phyloP scores from a whole-genome alignment of 2,797 vertebrate species.

The Gila robusta region DNA sequence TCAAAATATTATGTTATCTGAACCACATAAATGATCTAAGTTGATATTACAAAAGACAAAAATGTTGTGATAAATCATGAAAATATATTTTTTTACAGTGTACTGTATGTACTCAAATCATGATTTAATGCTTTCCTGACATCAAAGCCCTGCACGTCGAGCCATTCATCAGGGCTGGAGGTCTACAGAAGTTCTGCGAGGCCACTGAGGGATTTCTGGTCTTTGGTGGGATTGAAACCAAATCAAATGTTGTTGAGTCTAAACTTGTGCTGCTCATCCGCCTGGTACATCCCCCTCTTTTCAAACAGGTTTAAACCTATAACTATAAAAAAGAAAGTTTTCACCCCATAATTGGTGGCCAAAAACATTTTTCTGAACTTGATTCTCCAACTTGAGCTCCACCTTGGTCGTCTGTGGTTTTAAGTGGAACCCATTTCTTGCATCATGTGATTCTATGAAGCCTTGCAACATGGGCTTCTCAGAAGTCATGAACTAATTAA shows the following conservation, averaged over 20 bases:
- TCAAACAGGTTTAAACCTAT: background rate
- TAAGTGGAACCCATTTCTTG: slow-evolving; percentile 10
- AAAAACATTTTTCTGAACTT: background rate
- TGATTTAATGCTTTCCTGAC: background rate
- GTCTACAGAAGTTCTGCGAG: background rate
- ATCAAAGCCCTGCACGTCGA: background rate
- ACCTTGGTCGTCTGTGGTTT: slow-evolving; percentile 16
- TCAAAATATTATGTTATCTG: no score
- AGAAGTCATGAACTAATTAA: slow-evolving; percentile 52
- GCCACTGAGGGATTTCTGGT: background rate
- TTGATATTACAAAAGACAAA: no score
- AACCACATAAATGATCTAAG: no score
- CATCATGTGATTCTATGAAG: slow-evolving; percentile 22
- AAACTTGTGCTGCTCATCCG: background rate
- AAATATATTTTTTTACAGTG: no score
- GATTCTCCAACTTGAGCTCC: slow-evolving; percentile 11
- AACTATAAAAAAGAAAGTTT: background rate
- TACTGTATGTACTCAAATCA: background rate
- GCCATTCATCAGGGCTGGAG: background rate
- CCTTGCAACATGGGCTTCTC: slow-evolving; percentile 23
- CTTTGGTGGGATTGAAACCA: slow-evolving; percentile 1
- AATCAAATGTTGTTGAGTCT: background rate
- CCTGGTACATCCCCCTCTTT: background rate
- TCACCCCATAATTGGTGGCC: slow-evolving; percentile 6
- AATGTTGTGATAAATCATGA: no score